A percentile compares a stretch with the other conserved stretches of the same genome.
phyloP scores from a whole-genome alignment of 2,888 invertebrate species.

The Hirtodrosophila histrioides region DNA sequence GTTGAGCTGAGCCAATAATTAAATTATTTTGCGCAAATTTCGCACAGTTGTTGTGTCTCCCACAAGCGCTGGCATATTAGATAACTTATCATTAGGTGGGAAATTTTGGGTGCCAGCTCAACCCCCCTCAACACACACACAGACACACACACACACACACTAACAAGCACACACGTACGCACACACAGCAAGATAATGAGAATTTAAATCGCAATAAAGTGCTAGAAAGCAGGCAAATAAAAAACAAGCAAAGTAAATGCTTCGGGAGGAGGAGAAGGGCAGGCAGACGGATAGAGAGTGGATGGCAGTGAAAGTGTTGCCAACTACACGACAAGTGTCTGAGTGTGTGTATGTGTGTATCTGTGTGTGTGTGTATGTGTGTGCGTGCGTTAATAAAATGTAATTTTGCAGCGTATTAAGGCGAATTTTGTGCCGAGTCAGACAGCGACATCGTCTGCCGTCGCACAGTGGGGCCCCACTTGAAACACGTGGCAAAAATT shows the following conservation, averaged over 20 bases:
- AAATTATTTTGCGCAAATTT: slow-evolving; percentile 68
- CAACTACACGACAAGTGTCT: slow-evolving; percentile 48
- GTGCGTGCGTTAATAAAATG: slow-evolving; percentile 72
- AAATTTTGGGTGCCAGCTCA: slow-evolving; percentile 35
- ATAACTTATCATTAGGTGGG: slow-evolving; percentile 60
- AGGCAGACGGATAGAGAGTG: slow-evolving; percentile 1
- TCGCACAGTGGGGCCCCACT: background rate
- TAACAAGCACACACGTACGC: slow-evolving; percentile 12
- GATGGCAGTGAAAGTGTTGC: slow-evolving; percentile 68
- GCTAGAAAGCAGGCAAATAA: slow-evolving; percentile 44
- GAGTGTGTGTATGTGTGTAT: slow-evolving; percentile 17
- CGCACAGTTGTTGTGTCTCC: slow-evolving; percentile 58
- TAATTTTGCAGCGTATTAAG: slow-evolving; percentile 71
- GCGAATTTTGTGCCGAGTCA: slow-evolving; percentile 59
- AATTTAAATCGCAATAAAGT: slow-evolving; percentile 75
- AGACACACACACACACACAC: slow-evolving; percentile 3
- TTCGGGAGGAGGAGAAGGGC: slow-evolving; percentile 23
- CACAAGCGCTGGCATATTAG: slow-evolving; percentile 43
- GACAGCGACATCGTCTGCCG: slow-evolving; percentile 43
- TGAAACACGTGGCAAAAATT: too few relatives aligned
- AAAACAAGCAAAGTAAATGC: slow-evolving; percentile 70
- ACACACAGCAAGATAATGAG: slow-evolving; percentile 57
- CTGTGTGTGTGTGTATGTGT: slow-evolving; percentile 27
- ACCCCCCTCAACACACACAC: slow-evolving; percentile 1
- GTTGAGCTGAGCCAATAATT: slow-evolving; percentile 59